These are phyloP conservation scores for Helarctos malayanus DNA, from an alignment of 2,797 vertebrate genomes.

Conservation along the genomic window DNA sequence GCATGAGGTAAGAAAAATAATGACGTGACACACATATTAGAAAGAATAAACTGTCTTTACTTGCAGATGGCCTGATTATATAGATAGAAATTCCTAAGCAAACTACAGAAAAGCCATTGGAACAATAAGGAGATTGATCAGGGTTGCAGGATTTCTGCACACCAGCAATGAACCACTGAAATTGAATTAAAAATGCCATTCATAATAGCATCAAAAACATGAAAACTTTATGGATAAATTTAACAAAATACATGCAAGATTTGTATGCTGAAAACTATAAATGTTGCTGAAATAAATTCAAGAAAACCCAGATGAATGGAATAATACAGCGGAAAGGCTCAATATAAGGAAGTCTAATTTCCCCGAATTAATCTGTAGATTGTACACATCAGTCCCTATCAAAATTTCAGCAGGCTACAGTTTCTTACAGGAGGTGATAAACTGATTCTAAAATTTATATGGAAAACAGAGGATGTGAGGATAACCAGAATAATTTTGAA, in stretches of 20 bases:
- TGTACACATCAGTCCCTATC: not conserved
- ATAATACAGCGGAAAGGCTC: not conserved
- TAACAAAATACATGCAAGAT: not conserved
- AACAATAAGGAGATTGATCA: constrained; percentile 13
- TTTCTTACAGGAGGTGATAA: constrained; percentile 10
- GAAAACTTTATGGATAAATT: constrained; percentile 5
- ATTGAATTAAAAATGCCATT: constrained; percentile 47
- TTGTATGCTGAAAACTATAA: not conserved
- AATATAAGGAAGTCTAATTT: not conserved
- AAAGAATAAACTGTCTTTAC: not conserved
- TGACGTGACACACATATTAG: not conserved
- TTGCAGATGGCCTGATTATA: not conserved
- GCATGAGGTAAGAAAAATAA: not conserved
- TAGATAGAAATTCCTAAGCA: not conserved
- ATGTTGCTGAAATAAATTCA: constrained; percentile 39
- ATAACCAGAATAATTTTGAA: constrained; percentile 44
- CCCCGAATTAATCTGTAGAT: not conserved
- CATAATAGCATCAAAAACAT: constrained; percentile 36
- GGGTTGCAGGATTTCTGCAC: not conserved
- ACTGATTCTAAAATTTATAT: not conserved
- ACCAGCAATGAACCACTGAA: not conserved
- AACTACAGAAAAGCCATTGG: constrained; percentile 2
- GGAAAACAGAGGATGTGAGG: not conserved
- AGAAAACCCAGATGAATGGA: constrained; percentile 17
- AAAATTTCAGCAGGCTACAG: not conserved